Conservation (phyloP, 2,797 vertebrate species). For the Thaleichthys pacificus region DNA sequence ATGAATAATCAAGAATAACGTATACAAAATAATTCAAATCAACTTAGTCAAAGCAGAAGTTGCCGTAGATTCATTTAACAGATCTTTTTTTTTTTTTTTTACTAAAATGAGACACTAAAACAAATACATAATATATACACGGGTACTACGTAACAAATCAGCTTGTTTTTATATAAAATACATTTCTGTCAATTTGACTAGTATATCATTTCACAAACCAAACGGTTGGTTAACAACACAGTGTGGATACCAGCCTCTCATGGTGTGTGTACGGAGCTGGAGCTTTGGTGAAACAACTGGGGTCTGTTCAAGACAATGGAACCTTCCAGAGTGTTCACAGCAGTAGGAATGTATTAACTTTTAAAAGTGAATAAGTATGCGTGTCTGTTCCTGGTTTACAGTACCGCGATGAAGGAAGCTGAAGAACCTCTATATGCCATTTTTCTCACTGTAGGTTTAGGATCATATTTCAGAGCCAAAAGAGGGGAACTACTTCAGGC, state of each 20-base stretch:
- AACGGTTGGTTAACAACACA: slow-evolving; percentile 16
- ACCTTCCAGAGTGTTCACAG: background rate
- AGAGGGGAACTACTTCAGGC: background rate
- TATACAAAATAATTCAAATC: background rate
- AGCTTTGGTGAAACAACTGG: slow-evolving; percentile 41
- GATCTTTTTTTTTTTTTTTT: too few species aligned
- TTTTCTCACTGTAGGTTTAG: too few species aligned
- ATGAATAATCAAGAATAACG: background rate
- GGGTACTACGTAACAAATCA: slow-evolving; percentile 37
- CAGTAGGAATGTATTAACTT: background rate
- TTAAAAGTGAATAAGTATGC: background rate
- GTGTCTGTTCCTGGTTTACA: too few species aligned
- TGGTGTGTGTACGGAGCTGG: slow-evolving; percentile 11
- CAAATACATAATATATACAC: slow-evolving; percentile 28
- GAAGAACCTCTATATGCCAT: too few species aligned
- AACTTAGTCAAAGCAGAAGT: background rate
- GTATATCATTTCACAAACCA: slow-evolving; percentile 28
- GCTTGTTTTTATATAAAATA: slow-evolving; percentile 23
- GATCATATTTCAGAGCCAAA: background rate
- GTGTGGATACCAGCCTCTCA: slow-evolving; percentile 9
- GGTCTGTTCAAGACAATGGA: background rate
- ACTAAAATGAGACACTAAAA: slow-evolving; percentile 11
- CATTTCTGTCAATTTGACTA: slow-evolving; percentile 19
- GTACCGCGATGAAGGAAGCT: too few species aligned
- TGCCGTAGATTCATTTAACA: slow-evolving; percentile 13